Base-by-base conservation (phyloP, 1,140 invertebrate genomes). In the Hypsibius dujardini region DNA sequence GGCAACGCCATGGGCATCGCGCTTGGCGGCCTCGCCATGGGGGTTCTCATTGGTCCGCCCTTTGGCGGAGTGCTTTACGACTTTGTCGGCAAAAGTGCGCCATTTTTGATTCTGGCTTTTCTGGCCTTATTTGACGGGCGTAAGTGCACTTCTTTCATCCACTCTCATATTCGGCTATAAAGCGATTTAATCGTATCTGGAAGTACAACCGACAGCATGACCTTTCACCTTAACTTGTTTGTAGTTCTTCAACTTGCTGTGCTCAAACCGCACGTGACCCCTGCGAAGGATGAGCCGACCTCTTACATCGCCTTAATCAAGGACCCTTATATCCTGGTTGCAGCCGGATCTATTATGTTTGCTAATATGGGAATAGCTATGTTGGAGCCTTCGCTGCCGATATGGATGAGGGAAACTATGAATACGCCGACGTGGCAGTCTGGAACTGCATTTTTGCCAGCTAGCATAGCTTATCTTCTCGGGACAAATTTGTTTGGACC, bases 381-480 rank as follows among this genome's bases (percentile, higher is more conserved):
- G 90, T 80, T 98, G 78, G 95, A 98, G 76, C 94, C 95, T 0
- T 94, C 92, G 40, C 80, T 98, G 46, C 95, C 95, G 0, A 86
- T 95, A 70, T 97, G 93, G 92, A 97, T 98, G 93, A 93, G 95
- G 81, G 92, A 95, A 76, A 95, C 90, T 15, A 97, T 98, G 95
- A 84, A 87, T 46, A 88, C 93, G 0, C 85, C 85, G 0, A 86
- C 90, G 73, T 94, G 91, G 90, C 87, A 96, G 79, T 88, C 88
- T 77, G 92, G 92, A 2, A 87, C 89, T 50, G 92, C 92, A 1
- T 98, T 98, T 80, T 81, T 98, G 73, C 95, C 95, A 0, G 94
- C 94, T 2, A 94, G 90, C 74, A 92, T 98, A 69, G 94, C 92
- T 69, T 98, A 98, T 79, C 81, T 97, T 40, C 92, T 98, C 76